A percentile compares a stretch with the other conserved stretches of the same genome.
These are phyloP conservation scores for Alethe castanea DNA, from an alignment of 2,113 vertebrate genomes.

Conservation along the genomic window DNA sequence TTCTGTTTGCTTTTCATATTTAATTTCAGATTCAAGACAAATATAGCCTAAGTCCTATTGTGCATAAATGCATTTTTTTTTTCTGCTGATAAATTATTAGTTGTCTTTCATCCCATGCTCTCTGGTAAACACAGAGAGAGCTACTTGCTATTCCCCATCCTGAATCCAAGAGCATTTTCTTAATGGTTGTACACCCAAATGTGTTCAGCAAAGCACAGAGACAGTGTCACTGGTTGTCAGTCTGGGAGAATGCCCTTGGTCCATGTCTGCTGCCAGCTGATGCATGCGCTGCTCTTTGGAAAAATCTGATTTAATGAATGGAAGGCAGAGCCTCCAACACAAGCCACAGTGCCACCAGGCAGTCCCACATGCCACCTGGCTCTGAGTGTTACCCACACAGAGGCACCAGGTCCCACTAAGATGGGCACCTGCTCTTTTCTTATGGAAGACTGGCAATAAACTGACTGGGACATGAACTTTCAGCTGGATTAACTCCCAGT, in stretches of 20 bases:
- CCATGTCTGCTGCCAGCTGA: not conserved
- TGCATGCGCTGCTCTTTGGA: not conserved
- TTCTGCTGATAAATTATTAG: not conserved
- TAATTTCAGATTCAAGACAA: not conserved
- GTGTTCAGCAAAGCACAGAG: not conserved
- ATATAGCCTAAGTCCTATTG: not conserved
- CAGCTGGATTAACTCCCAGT: not conserved
- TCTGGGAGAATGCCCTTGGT: not conserved
- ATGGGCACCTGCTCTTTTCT: not conserved
- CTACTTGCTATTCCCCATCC: not conserved
- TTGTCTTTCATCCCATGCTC: not conserved
- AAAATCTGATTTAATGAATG: not conserved
- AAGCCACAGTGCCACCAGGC: fast-evolving
- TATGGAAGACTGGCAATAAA: not conserved
- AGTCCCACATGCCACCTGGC: fast-evolving
- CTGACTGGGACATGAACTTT: not conserved
- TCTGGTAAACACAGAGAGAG: not conserved
- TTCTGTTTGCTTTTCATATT: not conserved
- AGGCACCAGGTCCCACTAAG: fast-evolving
- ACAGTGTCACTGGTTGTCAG: not conserved
- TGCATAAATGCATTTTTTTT: not conserved
- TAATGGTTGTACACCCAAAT: not conserved
- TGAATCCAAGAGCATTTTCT: not conserved
- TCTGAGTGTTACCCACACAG: not conserved
- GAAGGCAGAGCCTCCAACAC: not conserved